A percentile compares a stretch with the other conserved stretches of the same genome.
These are phyloP conservation scores for Thripadectes ignobilis DNA, from an alignment of 2,797 vertebrate genomes.

Conservation along the genomic window DNA sequence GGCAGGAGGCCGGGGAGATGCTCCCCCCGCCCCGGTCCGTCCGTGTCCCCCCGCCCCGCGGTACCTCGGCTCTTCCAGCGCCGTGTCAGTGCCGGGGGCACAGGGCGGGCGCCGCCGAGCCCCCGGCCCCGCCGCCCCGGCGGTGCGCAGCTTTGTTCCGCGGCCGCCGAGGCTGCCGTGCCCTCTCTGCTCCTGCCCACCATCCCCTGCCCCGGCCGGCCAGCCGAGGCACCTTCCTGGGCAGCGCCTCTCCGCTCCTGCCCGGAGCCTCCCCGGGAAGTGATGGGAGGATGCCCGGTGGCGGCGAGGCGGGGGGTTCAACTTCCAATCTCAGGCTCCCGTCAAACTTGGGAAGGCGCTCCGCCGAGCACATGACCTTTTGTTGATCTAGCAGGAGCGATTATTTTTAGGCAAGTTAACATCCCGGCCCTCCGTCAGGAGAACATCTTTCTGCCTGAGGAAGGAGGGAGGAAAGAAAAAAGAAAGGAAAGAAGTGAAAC, in stretches of 20 bases:
- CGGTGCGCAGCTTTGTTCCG: constrained; percentile 27
- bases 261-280: neutral
- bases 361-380: constrained; percentile 74
- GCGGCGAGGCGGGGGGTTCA: constrained; percentile 25
- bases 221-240: neutral
- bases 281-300: constrained; percentile 23
- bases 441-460: constrained; percentile 38
- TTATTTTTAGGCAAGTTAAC: constrained; percentile 62
- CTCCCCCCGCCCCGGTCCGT: neutral
- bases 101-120: neutral
- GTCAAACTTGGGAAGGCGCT: constrained; percentile 76
- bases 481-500: neutral
- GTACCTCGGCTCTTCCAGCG: neutral
- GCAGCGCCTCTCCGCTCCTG: constrained; percentile 6
- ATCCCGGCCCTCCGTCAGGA: constrained; percentile 18
- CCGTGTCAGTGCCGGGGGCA: neutral
- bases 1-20: constrained; percentile 32
- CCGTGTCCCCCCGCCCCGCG: neutral
- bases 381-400: constrained; percentile 67
- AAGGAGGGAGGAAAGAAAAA: accelerated
- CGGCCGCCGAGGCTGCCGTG: neutral
- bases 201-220: neutral
- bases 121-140: neutral
- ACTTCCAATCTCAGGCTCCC: constrained; percentile 61
- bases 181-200: neutral